A percentile compares a stretch with the other conserved stretches of the same genome.
Evolutionary conservation across 2,797 vertebrate species (phyloP).

Genomic region (Clamator glandarius): DNA sequence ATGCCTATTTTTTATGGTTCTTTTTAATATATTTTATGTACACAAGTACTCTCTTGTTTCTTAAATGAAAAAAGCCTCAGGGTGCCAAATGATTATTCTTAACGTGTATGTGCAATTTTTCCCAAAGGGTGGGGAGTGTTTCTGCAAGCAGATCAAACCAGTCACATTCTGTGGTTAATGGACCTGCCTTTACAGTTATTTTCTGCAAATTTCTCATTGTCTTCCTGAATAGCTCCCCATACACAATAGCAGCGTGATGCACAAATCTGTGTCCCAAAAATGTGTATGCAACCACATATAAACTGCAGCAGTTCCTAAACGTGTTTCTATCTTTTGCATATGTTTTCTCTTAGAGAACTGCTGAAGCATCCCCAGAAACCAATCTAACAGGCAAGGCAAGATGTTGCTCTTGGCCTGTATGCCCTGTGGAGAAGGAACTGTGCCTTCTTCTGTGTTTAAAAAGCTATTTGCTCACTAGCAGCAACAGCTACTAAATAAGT

Average conservation of each 20-base stretch:
- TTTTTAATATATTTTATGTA: not conserved
- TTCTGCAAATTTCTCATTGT: slow-evolving; percentile 14
- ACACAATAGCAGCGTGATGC: not conserved
- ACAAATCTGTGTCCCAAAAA: not conserved
- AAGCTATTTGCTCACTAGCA: slow-evolving; percentile 32
- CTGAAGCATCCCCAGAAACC: not conserved
- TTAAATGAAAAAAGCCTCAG: not conserved
- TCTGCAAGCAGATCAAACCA: slow-evolving; percentile 9
- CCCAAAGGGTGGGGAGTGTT: not conserved
- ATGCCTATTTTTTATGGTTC: not conserved
- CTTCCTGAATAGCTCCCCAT: not conserved
- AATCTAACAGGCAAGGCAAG: not conserved
- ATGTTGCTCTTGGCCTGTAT: not conserved
- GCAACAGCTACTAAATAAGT: slow-evolving; percentile 61
- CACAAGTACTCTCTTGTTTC: slow-evolving; percentile 1
- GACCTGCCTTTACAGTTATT: not conserved
- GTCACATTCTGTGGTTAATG: not conserved
- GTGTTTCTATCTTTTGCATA: not conserved
- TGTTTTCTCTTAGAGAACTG: not conserved
- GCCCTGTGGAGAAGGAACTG: not conserved
- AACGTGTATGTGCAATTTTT: not conserved
- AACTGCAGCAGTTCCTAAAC: not conserved
- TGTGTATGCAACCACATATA: not conserved
- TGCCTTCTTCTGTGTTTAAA: not conserved
- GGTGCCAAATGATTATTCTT: not conserved